Percentiles rank a stretch among this genome's conserved stretches.
Evolutionary conservation across 2,113 vertebrate genomes (phyloP).

Genomic region (Serilophus lunatus): DNA sequence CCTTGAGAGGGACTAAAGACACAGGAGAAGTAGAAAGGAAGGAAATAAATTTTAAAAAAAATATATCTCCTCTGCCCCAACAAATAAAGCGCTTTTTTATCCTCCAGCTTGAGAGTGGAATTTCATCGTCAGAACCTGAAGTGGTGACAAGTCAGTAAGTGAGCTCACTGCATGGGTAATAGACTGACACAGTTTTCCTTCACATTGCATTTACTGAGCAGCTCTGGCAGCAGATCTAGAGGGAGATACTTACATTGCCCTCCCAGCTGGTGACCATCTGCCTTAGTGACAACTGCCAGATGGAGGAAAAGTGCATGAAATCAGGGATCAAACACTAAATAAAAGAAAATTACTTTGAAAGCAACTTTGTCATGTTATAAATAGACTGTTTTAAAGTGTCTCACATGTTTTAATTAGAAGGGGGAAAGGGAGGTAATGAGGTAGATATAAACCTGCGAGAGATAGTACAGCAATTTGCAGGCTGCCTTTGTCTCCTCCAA

Average conservation of each 20-base stretch:
- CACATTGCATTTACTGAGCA: constrained; percentile 52
- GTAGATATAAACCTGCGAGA: not conserved
- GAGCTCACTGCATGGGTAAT: constrained; percentile 3
- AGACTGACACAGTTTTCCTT: constrained; percentile 21
- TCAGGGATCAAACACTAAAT: constrained; percentile 73
- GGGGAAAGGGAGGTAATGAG: not conserved
- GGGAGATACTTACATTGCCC: constrained; percentile 60
- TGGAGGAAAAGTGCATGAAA: constrained; percentile 69
- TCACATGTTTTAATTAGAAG: constrained; percentile 68
- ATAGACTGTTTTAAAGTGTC: constrained; percentile 65
- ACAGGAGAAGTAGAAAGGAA: not conserved
- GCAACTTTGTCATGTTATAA: constrained; percentile 69
- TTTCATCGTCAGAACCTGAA: not conserved
- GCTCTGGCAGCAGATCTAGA: constrained; percentile 34
- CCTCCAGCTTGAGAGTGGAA: not conserved
- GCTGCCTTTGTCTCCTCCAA: not conserved
- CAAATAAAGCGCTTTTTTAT: not conserved
- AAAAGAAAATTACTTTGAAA: constrained; percentile 75
- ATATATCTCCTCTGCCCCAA: fast-evolving
- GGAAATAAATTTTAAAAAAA: not conserved
- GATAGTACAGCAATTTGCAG: not conserved
- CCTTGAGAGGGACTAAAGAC: not conserved
- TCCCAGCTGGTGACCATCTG: constrained; percentile 81
- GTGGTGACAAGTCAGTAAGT: constrained; percentile 52
- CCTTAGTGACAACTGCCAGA: constrained; percentile 79